These are phyloP conservation scores for Volucella inanis DNA, from an alignment of 2,888 invertebrate species.

Conservation along the genomic window DNA sequence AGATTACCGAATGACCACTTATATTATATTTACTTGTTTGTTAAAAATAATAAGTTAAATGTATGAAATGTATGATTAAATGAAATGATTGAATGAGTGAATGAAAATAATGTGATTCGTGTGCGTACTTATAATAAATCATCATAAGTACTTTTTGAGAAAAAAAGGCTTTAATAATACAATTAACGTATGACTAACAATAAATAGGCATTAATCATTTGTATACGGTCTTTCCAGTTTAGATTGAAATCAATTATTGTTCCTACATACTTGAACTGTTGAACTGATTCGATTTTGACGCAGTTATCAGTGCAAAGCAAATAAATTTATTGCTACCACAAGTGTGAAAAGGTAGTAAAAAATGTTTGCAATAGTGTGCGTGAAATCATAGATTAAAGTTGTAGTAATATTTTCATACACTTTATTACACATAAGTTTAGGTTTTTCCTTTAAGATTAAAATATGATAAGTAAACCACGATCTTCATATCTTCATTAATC, in stretches of 20 bases:
- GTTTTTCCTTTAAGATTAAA: constrained; percentile 13
- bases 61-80: too few species aligned
- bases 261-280: constrained; percentile 9
- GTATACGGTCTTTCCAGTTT: constrained; percentile 22
- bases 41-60: too few species aligned
- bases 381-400: too few species aligned
- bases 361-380: neutral
- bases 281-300: constrained; percentile 16
- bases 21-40: too few species aligned
- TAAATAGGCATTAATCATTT: constrained; percentile 3
- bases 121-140: constrained; percentile 13
- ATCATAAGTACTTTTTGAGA: neutral
- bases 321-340: constrained; percentile 3
- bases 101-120: too few species aligned
- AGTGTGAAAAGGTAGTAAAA: neutral
- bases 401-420: neutral
- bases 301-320: neutral
- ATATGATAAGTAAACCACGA: constrained; percentile 27
- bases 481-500: constrained; percentile 19
- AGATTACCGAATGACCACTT: too few species aligned
- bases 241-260: constrained; percentile 15
- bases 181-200: constrained; percentile 15
- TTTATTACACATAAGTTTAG: constrained; percentile 5
- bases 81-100: too few species aligned
- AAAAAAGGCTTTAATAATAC: constrained; percentile 10